Percentiles rank a stretch among this genome's conserved stretches.
Conservation (phyloP, 2,888 invertebrate species). For the Lithophane semibrunnea region DNA sequence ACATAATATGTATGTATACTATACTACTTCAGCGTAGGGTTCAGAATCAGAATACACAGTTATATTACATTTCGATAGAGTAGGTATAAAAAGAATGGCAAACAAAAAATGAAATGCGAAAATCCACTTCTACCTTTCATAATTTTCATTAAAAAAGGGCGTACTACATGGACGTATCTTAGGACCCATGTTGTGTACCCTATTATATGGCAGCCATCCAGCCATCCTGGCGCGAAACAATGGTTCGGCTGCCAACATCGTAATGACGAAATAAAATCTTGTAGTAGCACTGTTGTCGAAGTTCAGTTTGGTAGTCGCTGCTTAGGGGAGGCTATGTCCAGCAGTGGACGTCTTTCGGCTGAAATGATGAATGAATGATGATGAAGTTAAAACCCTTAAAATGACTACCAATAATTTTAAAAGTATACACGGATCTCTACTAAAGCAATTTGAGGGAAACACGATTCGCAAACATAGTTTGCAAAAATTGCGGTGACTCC, state of each 20-base stretch:
- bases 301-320: too few relatives aligned
- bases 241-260: background rate
- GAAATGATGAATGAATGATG: too few relatives aligned
- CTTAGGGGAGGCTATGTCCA: too few relatives aligned
- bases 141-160: background rate
- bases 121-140: background rate
- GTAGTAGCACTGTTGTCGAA: too few relatives aligned
- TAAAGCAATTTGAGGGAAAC: conserved; percentile 23
- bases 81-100: background rate
- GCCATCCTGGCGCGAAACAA: background rate
- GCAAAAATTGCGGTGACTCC: conserved; percentile 43
- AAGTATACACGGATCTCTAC: conserved; percentile 20
- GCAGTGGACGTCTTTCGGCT: too few relatives aligned
- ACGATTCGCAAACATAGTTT: conserved; percentile 47
- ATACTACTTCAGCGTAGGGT: background rate
- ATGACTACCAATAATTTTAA: background rate
- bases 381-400: background rate
- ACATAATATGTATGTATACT: too few relatives aligned
- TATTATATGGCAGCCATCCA: background rate
- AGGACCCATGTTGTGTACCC: background rate
- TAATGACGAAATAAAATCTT: too few relatives aligned
- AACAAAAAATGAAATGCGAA: background rate
- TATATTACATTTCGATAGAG: background rate
- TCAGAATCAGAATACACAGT: background rate
- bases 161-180: background rate